Base-by-base conservation (phyloP, 2,797 vertebrate species). In the Smutsia temminckii region DNA sequence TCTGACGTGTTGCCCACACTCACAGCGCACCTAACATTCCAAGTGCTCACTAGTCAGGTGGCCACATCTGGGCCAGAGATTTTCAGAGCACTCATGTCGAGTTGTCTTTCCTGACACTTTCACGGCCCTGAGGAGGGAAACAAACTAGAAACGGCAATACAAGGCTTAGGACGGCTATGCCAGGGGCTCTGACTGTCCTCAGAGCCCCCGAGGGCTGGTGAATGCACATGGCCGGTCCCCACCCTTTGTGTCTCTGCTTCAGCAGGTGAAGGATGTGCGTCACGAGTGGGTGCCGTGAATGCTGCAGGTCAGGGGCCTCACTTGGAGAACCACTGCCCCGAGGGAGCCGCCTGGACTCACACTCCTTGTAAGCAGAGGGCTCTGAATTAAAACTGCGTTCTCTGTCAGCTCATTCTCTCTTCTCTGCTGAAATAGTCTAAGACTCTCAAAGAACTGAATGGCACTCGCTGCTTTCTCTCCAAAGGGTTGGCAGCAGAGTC, bases 391-490 rank as follows among this genome's bases (percentile, higher is more conserved):
- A n/a, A 10, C 20, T 25, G 25, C 5, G 8, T 51, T 77, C 85
- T 86, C 40, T 71, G 20, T 23, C 13, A 55, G 11, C 32, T 72
- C 32, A 12, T 81, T 42, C 61, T 34, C 78, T 77, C 27, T 81
- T 29, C n/a, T 37, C 23, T 59, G 14, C 93, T 68, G 16, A 37
- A 29, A 74, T 17, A 40, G 29, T 53, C 2, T 6, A 37, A 40
- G 64, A 16, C 42, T 42, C 40, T 12, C 27, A n/a, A 40, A 69
- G 55, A 57, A 34, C 18, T 71, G 16, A 46, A 16, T 10, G 13
- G 17, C 2, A 0, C 14, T 87, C 18, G 23, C 1, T 23, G 4
- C 46, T 37, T 34, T 20, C 3, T 1, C 32, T 37, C 49, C 23
- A 40, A 14, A 40, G 9, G 1, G 2, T 12, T 4, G 8, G 63